Evolutionary conservation across 2,888 invertebrate genomes (phyloP), one percentile per base, ranked within the genome.

Genomic region (Cephus nigrinus): DNA sequence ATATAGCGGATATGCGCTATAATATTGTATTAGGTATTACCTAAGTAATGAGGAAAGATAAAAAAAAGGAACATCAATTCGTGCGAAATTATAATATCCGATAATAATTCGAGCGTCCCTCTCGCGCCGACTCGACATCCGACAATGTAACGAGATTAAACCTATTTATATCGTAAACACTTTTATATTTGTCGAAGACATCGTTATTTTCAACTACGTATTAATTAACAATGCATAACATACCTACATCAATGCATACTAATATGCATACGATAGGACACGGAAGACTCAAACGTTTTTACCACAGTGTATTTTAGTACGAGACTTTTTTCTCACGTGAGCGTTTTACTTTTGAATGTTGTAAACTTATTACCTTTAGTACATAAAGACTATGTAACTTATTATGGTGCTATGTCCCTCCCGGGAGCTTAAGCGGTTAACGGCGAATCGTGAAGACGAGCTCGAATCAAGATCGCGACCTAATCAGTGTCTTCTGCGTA

Each of bases 371-470:
- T 55, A 55, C 55, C 55, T 55, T 55, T 55, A 55, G 23, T 55
- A 55, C 23, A 55, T 55, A 55, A 55, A 55, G 55, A 55, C 55
- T 55, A 55, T 23, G 55, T 55, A 55, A 55, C 55, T 55, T 55
- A 82, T 78, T 77, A 81, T 82, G 84, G 84, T 83, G 84, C 82
- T 84, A 83, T 79, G 80, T 77, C 78, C 77, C 71, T 73, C 76
- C 79, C 74, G 81, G 78, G 73, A 79, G 79, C 75, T 79, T 75
- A 76, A 69, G 75, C 31, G 78, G 78, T 73, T 79, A 36, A 75
- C 69, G 71, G 72, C 55, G 23, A 55, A 55, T 55, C 55, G 55
- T 23, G 55, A 55, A 55, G 55, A 55, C 55, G 55, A 55, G 55
- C 55, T 55, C 23, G 55, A 55, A 55, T 23, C 55, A 55, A 55